phyloP scores from a whole-genome alignment of 2,797 vertebrate genomes.

The Lepus oiostolus region DNA sequence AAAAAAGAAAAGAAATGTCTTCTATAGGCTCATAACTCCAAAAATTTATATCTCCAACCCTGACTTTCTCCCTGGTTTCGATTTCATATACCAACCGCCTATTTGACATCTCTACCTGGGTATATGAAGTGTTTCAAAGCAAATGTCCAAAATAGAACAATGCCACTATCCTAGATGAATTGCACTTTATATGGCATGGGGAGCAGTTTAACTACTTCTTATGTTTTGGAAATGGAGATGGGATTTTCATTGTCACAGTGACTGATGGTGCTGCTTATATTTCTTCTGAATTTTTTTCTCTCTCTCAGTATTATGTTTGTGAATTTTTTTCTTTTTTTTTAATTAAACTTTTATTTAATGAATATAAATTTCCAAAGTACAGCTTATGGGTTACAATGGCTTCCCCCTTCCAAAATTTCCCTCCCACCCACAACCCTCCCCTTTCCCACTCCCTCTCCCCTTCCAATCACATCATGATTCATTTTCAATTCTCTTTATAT shows the following conservation, averaged over 20 bases:
- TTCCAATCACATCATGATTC: too few relatives aligned
- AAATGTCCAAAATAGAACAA: constrained; percentile 1
- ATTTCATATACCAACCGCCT: neutral
- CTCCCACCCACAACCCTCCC: too few relatives aligned
- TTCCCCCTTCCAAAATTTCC: too few relatives aligned
- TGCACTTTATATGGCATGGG: neutral
- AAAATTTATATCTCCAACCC: neutral
- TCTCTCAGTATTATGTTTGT: neutral
- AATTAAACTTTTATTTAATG: too few relatives aligned
- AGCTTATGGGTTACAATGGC: too few relatives aligned
- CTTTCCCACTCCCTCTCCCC: too few relatives aligned
- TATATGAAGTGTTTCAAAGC: neutral
- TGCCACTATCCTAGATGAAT: constrained; percentile 11
- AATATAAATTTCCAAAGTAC: too few relatives aligned
- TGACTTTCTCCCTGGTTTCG: neutral
- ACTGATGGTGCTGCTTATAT: neutral
- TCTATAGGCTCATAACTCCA: neutral
- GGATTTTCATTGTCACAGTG: constrained; percentile 1
- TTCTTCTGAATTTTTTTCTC: neutral
- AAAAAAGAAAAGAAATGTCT: neutral
- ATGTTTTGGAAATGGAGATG: constrained; percentile 11
- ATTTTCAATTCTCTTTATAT: too few relatives aligned
- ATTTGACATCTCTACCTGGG: neutral
- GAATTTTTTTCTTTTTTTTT: neutral
- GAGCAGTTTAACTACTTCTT: neutral